Conservation (phyloP, 2,888 invertebrate genomes). For the Orchesellides sinensis region DNA sequence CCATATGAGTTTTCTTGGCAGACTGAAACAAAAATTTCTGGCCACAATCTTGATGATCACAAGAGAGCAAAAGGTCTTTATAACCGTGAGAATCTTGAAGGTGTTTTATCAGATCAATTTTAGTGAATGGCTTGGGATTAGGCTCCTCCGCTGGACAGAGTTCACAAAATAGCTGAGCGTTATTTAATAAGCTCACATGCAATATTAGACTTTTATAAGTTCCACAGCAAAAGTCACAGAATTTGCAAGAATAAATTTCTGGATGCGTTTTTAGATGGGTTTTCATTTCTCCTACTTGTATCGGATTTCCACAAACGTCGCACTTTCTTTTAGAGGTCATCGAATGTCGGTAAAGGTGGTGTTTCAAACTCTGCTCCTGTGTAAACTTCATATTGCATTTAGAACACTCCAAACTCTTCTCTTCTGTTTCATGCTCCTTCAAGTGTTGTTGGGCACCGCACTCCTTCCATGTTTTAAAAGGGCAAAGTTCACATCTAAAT, state of each 20-base stretch:
- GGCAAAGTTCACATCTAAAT: no score
- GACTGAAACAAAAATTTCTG: background rate
- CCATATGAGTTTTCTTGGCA: background rate
- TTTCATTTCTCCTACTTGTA: background rate
- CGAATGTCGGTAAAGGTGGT: background rate
- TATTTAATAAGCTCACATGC: background rate
- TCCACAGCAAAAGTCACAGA: background rate
- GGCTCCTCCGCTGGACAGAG: background rate
- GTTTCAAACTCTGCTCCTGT: background rate
- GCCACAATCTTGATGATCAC: background rate
- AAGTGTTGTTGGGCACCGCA: background rate
- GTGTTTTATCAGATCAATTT: background rate
- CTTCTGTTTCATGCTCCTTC: background rate
- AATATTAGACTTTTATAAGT: background rate
- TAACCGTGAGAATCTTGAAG: background rate
- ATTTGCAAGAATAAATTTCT: background rate
- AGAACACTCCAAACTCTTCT: background rate
- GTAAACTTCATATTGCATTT: background rate
- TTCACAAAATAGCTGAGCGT: background rate
- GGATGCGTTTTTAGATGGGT: background rate
- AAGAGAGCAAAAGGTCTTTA: background rate
- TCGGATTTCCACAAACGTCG: background rate
- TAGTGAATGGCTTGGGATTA: background rate
- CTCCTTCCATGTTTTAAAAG: background rate
- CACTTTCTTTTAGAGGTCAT: background rate